A percentile compares a stretch with the other conserved stretches of the same genome.
Conservation (phyloP, 2,113 vertebrate genomes). For the Poeciliopsis occidentalis region DNA sequence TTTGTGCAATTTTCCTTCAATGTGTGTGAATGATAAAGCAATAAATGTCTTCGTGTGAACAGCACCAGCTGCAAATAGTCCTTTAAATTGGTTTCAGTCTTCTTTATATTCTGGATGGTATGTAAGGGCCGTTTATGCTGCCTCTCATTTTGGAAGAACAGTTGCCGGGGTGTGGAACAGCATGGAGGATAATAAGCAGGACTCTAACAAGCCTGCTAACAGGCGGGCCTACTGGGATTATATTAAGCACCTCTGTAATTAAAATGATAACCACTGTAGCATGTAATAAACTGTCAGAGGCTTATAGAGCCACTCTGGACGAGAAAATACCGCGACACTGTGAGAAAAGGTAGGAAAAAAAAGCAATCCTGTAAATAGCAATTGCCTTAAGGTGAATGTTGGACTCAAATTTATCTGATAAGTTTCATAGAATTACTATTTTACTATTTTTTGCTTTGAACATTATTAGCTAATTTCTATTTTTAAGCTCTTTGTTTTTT, state of each 20-base stretch:
- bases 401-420: not conserved
- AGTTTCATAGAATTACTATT: not conserved
- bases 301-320: slow-evolving; percentile 11
- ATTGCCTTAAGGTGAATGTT: not conserved
- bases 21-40: slow-evolving; percentile 30
- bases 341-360: not conserved
- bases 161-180: not conserved
- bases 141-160: not conserved
- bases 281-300: slow-evolving; percentile 41
- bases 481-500: too few species aligned
- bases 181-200: slow-evolving; percentile 21
- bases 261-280: slow-evolving; percentile 51
- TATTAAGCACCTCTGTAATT: slow-evolving; percentile 53
- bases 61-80: not conserved
- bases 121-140: not conserved
- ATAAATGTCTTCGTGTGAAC: slow-evolving; percentile 42
- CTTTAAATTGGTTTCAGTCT: not conserved
- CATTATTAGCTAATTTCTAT: too few species aligned
- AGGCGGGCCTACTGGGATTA: slow-evolving; percentile 29
- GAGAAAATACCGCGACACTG: not conserved
- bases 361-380: not conserved
- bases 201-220: slow-evolving; percentile 36
- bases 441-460: not conserved
- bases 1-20: not conserved
- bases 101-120: not conserved